These are phyloP conservation scores for Frankliniella fusca DNA, from an alignment of 2,888 invertebrate genomes.

Conservation along the genomic window DNA sequence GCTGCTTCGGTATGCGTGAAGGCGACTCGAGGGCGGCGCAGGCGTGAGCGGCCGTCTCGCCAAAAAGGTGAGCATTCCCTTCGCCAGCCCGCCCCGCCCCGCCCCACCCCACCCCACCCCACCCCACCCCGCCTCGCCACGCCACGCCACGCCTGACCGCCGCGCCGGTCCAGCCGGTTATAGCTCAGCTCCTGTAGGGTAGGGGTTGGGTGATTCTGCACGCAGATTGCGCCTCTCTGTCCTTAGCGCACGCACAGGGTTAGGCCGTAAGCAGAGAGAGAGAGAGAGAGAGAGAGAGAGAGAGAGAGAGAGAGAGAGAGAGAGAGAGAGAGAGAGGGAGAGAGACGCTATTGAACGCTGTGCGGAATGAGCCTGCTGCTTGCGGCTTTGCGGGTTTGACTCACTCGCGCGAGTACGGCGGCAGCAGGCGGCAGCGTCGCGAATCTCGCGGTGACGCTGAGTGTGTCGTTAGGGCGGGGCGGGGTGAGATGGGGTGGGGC, in stretches of 20 bases:
- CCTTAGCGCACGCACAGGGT: neutral
- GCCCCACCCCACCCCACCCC: neutral
- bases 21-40: no score
- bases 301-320: constrained; percentile 7
- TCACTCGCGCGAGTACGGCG: neutral
- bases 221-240: neutral
- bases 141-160: neutral
- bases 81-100: neutral
- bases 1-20: no score
- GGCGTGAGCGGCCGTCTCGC: no score
- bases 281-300: neutral
- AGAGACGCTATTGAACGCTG: neutral
- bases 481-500: neutral
- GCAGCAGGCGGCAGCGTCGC: neutral
- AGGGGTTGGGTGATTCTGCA: neutral
- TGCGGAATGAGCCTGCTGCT: neutral
- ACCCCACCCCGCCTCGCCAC: neutral
- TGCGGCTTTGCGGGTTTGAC: neutral
- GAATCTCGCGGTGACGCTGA: neutral
- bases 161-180: neutral
- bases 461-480: no score
- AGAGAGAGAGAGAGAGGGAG: neutral
- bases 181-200: neutral
- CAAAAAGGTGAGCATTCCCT: no score
- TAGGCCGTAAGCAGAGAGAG: neutral